phyloP scores from a whole-genome alignment of 2,113 vertebrate genomes.

The Crotalus helleri region DNA sequence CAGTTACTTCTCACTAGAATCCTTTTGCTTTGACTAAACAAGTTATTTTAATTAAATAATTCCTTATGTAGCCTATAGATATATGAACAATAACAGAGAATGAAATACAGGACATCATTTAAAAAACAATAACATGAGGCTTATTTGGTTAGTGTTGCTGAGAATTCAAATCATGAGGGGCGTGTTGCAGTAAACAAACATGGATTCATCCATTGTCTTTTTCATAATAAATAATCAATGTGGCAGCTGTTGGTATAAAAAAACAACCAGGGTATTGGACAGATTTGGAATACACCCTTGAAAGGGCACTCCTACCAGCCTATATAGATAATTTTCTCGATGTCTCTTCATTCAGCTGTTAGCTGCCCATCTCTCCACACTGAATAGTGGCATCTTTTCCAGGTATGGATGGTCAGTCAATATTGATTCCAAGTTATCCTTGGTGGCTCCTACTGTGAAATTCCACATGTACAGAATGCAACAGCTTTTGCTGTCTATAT shows the following conservation, averaged over 20 bases:
- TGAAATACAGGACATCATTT: not conserved
- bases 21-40: not conserved
- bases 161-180: not conserved
- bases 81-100: not conserved
- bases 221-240: not conserved
- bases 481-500: not conserved
- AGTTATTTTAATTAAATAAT: not conserved
- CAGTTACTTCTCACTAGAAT: not conserved
- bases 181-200: not conserved
- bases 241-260: not conserved
- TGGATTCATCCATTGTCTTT: not conserved
- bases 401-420: slow-evolving; percentile 1
- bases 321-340: not conserved
- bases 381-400: not conserved
- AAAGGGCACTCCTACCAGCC: not conserved
- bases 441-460: too few species aligned
- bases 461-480: not conserved
- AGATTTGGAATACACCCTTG: not conserved
- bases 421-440: not conserved
- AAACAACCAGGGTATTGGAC: not conserved
- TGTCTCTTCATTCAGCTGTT: not conserved
- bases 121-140: not conserved
- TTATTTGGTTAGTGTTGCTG: not conserved
- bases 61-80: not conserved
- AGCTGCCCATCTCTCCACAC: not conserved